phyloP scores from a whole-genome alignment of 2,113 vertebrate genomes.

The Sphyrna mokarran region DNA sequence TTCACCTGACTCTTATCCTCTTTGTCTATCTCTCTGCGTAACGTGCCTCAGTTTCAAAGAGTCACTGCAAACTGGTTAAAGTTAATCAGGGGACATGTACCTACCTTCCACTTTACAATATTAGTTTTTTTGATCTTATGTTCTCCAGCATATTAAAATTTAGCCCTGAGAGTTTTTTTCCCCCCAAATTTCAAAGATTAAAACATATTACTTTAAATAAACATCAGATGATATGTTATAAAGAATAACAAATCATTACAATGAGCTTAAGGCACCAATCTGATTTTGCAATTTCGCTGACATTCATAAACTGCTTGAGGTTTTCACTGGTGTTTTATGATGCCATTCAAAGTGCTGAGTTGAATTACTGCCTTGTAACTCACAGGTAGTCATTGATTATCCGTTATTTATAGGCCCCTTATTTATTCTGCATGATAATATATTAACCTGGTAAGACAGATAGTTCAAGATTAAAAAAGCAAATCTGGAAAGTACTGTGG shows the following conservation, averaged over 20 bases:
- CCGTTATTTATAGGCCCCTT: not conserved
- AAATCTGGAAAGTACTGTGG: not conserved
- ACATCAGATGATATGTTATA: not conserved
- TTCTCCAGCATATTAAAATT: not conserved
- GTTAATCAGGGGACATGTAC: too few species aligned
- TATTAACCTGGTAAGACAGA: too few species aligned
- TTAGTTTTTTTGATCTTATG: too few species aligned
- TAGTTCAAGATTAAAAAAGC: not conserved
- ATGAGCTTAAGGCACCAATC: not conserved
- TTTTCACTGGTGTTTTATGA: not conserved
- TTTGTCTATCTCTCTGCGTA: too few species aligned
- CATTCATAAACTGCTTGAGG: not conserved
- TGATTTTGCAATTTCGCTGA: not conserved
- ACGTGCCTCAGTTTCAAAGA: too few species aligned
- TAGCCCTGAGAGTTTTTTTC: not conserved
- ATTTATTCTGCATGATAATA: slow-evolving; percentile 13
- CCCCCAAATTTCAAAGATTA: not conserved
- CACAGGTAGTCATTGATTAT: not conserved
- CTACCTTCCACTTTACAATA: too few species aligned
- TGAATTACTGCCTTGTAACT: not conserved
- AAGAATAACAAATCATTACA: not conserved
- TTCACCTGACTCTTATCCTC: too few species aligned
- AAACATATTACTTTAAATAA: not conserved
- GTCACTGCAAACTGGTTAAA: too few species aligned
- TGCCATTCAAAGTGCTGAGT: not conserved